Conservation (phyloP, 2,113 vertebrate species). For the Gobius niger region DNA sequence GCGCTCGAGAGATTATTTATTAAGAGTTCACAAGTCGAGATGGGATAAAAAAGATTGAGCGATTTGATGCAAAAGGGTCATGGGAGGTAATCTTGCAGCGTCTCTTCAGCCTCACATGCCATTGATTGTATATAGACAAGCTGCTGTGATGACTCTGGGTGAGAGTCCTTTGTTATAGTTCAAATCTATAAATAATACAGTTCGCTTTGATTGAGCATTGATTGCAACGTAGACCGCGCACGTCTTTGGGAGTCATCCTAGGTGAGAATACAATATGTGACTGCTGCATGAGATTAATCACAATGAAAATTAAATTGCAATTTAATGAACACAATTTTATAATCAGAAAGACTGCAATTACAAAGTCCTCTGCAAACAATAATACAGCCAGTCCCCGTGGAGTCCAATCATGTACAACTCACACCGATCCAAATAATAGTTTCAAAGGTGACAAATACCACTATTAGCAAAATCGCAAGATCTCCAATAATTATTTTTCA, state of each 20-base stretch:
- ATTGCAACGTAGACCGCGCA: slow-evolving; percentile 3
- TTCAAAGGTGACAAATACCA: too few species aligned
- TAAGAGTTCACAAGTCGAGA: slow-evolving; percentile 25
- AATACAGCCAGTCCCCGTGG: too few species aligned
- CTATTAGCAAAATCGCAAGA: too few species aligned
- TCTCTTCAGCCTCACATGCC: slow-evolving; percentile 22
- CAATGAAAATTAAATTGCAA: too few species aligned
- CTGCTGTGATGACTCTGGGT: slow-evolving; percentile 24
- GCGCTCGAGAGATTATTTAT: slow-evolving; percentile 35
- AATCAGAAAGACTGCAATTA: slow-evolving; percentile 4
- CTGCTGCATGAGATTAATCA: too few species aligned
- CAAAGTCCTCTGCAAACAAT: too few species aligned
- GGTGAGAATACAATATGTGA: background rate
- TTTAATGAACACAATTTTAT: background rate
- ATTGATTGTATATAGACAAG: slow-evolving; percentile 32
- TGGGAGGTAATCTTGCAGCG: slow-evolving; percentile 36
- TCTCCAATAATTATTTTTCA: too few species aligned
- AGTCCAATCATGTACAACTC: too few species aligned
- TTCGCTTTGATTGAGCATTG: slow-evolving; percentile 30
- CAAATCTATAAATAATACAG: slow-evolving; percentile 49
- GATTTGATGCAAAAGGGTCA: slow-evolving; percentile 3
- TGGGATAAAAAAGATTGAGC: slow-evolving; percentile 1
- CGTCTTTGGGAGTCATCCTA: background rate
- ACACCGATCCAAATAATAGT: too few species aligned
- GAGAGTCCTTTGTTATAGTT: slow-evolving; percentile 41